Conservation (phyloP, 2,113 vertebrate species). For the Leiothrix lutea region DNA sequence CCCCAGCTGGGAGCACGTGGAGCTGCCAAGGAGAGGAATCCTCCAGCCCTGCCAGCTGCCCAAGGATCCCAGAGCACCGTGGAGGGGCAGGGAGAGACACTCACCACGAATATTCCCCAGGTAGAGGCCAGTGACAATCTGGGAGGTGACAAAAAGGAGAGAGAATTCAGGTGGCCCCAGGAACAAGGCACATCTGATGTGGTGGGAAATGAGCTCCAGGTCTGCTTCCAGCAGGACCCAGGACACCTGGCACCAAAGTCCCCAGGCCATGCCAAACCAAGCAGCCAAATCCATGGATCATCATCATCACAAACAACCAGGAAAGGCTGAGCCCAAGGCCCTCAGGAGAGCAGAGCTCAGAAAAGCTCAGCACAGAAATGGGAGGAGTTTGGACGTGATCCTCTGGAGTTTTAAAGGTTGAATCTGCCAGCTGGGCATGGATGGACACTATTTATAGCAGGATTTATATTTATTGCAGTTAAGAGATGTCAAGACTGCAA, state of each 20-base stretch:
- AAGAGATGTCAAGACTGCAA: not conserved
- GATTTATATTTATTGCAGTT: not conserved
- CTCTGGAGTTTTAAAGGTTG: not conserved
- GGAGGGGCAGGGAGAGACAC: not conserved
- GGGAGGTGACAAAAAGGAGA: not conserved
- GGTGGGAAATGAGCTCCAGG: not conserved
- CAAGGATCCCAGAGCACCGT: fast-evolving
- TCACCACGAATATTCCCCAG: slow-evolving; percentile 88
- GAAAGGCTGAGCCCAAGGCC: not conserved
- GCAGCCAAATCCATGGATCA: not conserved
- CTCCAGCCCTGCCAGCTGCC: not conserved
- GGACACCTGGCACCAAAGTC: not conserved
- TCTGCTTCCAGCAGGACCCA: not conserved
- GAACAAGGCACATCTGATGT: fast-evolving
- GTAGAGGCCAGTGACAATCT: slow-evolving; percentile 87
- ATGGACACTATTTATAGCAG: slow-evolving; percentile 12
- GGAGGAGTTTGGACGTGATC: not conserved
- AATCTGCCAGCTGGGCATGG: not conserved
- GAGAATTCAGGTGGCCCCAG: not conserved
- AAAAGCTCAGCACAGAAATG: not conserved
- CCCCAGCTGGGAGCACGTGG: not conserved
- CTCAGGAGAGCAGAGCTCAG: not conserved
- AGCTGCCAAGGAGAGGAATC: not conserved
- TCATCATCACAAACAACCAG: fast-evolving
- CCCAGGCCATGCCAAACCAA: not conserved